These are phyloP conservation scores for Chelidonichthys spinosus DNA, from an alignment of 2,797 vertebrate genomes.

Conservation along the genomic window DNA sequence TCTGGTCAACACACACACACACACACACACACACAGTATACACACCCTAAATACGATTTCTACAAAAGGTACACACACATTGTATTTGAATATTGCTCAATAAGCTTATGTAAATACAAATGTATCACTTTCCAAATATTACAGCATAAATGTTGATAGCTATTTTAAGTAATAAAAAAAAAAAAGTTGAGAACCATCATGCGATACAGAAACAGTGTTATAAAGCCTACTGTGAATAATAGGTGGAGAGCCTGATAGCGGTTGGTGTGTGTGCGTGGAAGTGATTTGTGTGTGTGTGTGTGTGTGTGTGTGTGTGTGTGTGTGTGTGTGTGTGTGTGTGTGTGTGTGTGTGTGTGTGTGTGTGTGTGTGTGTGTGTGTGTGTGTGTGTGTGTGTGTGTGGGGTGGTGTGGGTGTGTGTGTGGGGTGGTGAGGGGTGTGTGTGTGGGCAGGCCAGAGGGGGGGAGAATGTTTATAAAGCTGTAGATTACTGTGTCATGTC, in stretches of 20 bases:
- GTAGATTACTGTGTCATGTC: slow-evolving; percentile 82
- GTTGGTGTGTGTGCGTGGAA: slow-evolving; percentile 40
- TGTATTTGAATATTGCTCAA: slow-evolving; percentile 83
- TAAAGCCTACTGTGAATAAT: slow-evolving; percentile 85
- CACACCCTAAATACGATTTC: slow-evolving; percentile 28
- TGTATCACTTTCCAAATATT: slow-evolving; percentile 85
- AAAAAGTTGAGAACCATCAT: slow-evolving; percentile 69
- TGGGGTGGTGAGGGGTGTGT: slow-evolving; percentile 42
- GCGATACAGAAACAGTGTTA: slow-evolving; percentile 81
- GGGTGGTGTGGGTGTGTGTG: no score
- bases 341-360: slow-evolving; percentile 31
- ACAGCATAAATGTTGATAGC: slow-evolving; percentile 82
- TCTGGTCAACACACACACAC: slow-evolving; percentile 59
- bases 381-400: slow-evolving; percentile 30
- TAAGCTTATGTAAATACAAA: slow-evolving; percentile 87
- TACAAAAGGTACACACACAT: slow-evolving; percentile 70
- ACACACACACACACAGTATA: slow-evolving; percentile 61
- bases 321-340: slow-evolving; percentile 43
- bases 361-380: slow-evolving; percentile 37
- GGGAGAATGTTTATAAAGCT: slow-evolving; percentile 76
- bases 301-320: slow-evolving; percentile 27
- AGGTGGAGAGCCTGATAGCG: slow-evolving; percentile 68
- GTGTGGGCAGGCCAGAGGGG: slow-evolving; percentile 46
- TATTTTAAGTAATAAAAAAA: slow-evolving; percentile 81
- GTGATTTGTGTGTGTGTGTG: slow-evolving; percentile 18